Percentiles rank a stretch among this genome's conserved stretches.
phyloP scores from a whole-genome alignment of 92 coral and sea anemone species.

The Phenganax subtilis region DNA sequence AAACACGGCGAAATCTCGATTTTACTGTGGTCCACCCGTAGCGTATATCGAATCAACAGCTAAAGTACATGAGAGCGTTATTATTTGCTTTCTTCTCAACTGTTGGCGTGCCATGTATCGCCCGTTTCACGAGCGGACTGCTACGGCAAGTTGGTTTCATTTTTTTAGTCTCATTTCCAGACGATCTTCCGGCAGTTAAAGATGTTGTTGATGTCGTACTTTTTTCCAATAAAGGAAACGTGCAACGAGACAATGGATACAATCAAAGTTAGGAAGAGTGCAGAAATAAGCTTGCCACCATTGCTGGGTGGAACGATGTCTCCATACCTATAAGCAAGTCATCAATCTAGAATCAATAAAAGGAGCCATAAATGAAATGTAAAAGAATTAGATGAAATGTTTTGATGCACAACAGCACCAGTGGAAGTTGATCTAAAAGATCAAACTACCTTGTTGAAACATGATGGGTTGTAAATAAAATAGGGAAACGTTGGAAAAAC shows the following conservation, averaged over 20 bases:
- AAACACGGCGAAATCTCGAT: no score
- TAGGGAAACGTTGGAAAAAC: no score
- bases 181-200: constrained; percentile 35
- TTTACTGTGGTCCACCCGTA: no score
- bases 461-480: no score
- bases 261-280: constrained; percentile 84
- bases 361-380: neutral
- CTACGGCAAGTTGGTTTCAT: neutral
- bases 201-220: constrained; percentile 38
- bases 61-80: no score
- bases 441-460: no score
- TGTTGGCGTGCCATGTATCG: neutral
- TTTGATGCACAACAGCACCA: neutral
- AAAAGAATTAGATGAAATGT: neutral
- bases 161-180: constrained; percentile 17
- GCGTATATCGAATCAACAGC: no score
- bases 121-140: neutral
- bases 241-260: constrained; percentile 96
- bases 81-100: no score
- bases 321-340: constrained; percentile 64
- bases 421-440: no score
- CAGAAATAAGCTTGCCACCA: constrained; percentile 89
- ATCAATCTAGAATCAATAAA: neutral
- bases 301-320: constrained; percentile 91
- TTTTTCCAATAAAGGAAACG: constrained; percentile 80